Evolutionary conservation across 1,140 invertebrate species (phyloP).

Genomic region (Ganaspis sp.): DNA sequence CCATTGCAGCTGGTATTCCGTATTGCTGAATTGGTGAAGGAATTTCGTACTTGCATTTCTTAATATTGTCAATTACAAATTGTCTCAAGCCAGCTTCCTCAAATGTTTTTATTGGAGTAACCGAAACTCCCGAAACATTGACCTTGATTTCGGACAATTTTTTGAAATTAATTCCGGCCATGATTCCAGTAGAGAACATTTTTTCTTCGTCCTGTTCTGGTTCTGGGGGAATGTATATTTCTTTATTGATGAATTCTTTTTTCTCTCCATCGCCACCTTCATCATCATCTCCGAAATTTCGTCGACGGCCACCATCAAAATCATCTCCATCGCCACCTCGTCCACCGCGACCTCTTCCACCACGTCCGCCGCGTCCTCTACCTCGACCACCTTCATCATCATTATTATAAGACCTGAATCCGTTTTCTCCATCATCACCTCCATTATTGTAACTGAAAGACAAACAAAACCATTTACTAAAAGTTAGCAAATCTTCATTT

Average conservation of each 20-base stretch:
- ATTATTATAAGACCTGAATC: background rate
- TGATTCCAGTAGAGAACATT: constrained; percentile 84
- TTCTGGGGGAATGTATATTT: constrained; percentile 89
- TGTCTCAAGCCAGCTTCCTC: constrained; percentile 81
- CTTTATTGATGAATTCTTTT: constrained; percentile 61
- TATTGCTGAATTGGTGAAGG: constrained; percentile 97
- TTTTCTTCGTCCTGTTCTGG: constrained; percentile 82
- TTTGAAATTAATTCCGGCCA: constrained; percentile 91
- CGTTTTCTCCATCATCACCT: background rate
- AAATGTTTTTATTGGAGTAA: constrained; percentile 82
- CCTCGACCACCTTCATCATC: background rate
- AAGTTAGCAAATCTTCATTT: no score
- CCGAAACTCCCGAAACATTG: constrained; percentile 83
- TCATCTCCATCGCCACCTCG: constrained; percentile 40
- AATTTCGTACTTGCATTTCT: constrained; percentile 87
- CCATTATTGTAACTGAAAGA: no score
- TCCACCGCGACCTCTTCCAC: constrained; percentile 20
- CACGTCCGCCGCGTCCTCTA: background rate
- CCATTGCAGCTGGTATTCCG: constrained; percentile 89
- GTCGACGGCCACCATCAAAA: constrained; percentile 36
- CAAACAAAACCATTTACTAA: no score
- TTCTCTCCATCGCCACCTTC: constrained; percentile 3
- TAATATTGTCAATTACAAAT: constrained; percentile 86
- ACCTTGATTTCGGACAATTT: constrained; percentile 91
- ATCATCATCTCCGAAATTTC: constrained; percentile 34